These are phyloP conservation scores for Pardosa pseudoannulata DNA, from an alignment of 2,888 invertebrate genomes.

Conservation along the genomic window DNA sequence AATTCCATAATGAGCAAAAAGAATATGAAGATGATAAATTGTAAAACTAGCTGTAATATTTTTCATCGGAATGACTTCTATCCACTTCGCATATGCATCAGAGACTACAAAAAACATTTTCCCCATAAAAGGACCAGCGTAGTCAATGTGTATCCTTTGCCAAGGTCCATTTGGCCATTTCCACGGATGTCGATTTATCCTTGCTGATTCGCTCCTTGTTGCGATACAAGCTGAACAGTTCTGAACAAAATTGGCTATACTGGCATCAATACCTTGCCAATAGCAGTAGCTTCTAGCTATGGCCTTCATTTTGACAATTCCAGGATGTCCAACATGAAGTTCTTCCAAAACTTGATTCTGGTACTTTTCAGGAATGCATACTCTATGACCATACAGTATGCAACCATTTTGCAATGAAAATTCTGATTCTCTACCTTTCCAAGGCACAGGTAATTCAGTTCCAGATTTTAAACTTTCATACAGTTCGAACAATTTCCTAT, in stretches of 20 bases:
- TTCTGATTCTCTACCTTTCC: slow-evolving; percentile 49
- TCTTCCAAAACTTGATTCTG: slow-evolving; percentile 34
- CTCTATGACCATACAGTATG: slow-evolving; percentile 52
- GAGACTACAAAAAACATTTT: slow-evolving; percentile 39
- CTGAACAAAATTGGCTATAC: slow-evolving; percentile 47
- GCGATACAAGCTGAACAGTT: slow-evolving; percentile 54
- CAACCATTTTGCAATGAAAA: slow-evolving; percentile 55
- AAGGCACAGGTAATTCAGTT: slow-evolving; percentile 53
- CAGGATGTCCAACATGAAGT: slow-evolving; percentile 42
- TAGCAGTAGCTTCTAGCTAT: slow-evolving; percentile 52
- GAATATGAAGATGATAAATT: slow-evolving; percentile 29
- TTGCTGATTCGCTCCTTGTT: slow-evolving; percentile 54
- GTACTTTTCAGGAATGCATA: slow-evolving; percentile 53
- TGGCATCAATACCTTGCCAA: slow-evolving; percentile 53
- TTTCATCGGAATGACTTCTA: slow-evolving; percentile 41
- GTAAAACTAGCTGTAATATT: slow-evolving; percentile 32
- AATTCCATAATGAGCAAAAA: slow-evolving; percentile 50
- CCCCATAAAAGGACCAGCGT: slow-evolving; percentile 47
- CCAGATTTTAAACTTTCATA: slow-evolving; percentile 53
- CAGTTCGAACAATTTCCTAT: slow-evolving; percentile 54
- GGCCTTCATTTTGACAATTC: slow-evolving; percentile 54
- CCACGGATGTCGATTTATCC: slow-evolving; percentile 52
- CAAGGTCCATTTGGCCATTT: slow-evolving; percentile 42
- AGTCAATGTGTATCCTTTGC: slow-evolving; percentile 46
- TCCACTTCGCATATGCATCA: slow-evolving; percentile 51